Conservation (phyloP, 2,113 vertebrate genomes). For the Cheirogaleus medius region DNA sequence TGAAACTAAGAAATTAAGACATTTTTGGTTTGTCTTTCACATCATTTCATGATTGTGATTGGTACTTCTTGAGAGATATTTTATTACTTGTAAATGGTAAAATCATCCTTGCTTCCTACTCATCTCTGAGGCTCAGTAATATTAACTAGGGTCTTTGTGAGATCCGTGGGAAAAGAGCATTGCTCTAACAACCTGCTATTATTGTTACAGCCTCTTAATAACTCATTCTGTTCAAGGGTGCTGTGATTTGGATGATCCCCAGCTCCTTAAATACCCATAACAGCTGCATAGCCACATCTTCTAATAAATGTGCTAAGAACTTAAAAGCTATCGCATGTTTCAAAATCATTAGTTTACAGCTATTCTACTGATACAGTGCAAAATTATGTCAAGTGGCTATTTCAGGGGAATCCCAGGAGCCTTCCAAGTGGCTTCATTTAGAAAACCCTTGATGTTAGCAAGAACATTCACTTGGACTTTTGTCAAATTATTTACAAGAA, state of each 20-base stretch:
- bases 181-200: not conserved
- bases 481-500: not conserved
- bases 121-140: not conserved
- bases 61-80: not conserved
- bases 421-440: conserved; percentile 4
- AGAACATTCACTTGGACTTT: not conserved
- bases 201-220: conserved; percentile 38
- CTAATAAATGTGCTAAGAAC: conserved; percentile 47
- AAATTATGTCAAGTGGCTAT: conserved; percentile 27
- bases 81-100: not conserved
- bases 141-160: not conserved
- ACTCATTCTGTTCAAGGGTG: not conserved
- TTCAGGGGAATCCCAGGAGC: not conserved
- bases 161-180: not conserved
- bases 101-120: not conserved
- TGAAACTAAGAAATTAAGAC: not conserved
- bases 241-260: conserved; percentile 19
- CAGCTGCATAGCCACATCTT: not conserved
- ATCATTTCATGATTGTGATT: not conserved
- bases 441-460: not conserved
- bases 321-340: not conserved
- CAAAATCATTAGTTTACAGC: conserved; percentile 12
- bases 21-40: not conserved
- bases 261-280: conserved; percentile 40
- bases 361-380: not conserved